phyloP scores from a whole-genome alignment of 1,140 invertebrate species.

The Drosophila bocqueti region DNA sequence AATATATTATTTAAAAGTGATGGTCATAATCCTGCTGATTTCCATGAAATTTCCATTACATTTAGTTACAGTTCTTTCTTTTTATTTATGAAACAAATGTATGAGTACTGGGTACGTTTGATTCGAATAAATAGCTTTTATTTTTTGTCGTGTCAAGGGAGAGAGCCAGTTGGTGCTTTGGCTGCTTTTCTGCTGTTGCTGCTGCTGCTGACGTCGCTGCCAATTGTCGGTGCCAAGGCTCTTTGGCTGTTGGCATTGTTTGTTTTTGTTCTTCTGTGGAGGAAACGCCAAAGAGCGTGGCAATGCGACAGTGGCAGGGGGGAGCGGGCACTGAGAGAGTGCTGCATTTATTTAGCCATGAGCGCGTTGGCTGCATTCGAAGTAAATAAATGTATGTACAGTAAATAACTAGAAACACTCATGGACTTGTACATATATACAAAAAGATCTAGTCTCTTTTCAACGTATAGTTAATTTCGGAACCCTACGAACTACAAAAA shows the following conservation, averaged over 20 bases:
- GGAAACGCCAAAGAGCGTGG: constrained; percentile 42
- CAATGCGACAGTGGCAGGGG: constrained; percentile 12
- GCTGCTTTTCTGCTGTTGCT: constrained; percentile 34
- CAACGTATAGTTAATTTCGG: too few species aligned
- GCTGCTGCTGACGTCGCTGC: constrained; percentile 52
- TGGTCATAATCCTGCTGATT: neutral
- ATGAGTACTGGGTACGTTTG: constrained; percentile 7
- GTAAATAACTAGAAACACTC: neutral
- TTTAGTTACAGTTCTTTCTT: too few species aligned
- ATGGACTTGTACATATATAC: constrained; percentile 5
- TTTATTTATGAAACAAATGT: neutral
- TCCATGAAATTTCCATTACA: neutral
- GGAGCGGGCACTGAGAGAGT: constrained; percentile 25
- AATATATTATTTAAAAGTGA: neutral
- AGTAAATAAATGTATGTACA: constrained; percentile 16
- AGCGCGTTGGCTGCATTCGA: constrained; percentile 25
- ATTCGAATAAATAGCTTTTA: neutral
- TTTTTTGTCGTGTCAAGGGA: constrained; percentile 21
- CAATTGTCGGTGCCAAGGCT: constrained; percentile 78
- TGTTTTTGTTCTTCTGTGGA: constrained; percentile 71
- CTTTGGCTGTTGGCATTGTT: constrained; percentile 68
- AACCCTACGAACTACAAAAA: neutral
- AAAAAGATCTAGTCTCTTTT: neutral
- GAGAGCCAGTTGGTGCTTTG: constrained; percentile 34
- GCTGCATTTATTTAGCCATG: constrained; percentile 26